Percentiles rank a stretch among this genome's conserved stretches.
phyloP scores from a whole-genome alignment of 1,140 invertebrate species.

The Eriocheir sinensis region DNA sequence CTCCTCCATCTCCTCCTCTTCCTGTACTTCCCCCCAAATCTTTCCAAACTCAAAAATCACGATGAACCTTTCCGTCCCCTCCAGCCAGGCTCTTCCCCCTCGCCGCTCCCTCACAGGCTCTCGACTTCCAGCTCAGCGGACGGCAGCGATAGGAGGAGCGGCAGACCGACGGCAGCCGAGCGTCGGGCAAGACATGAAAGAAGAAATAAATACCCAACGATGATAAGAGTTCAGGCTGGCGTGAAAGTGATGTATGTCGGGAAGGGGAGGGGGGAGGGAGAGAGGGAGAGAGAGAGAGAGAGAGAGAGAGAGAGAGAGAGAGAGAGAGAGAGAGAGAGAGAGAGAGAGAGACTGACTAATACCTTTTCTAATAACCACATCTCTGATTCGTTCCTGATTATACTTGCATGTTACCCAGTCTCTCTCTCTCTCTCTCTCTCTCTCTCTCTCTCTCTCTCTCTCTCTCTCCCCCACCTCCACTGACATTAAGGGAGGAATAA shows the following conservation, averaged over 20 bases:
- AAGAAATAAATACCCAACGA: constrained; percentile 9
- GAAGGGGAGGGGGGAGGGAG: constrained; percentile 7
- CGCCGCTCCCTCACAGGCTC: neutral
- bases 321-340: neutral
- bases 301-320: constrained; percentile 10
- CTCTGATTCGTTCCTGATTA: neutral
- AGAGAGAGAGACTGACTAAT: neutral
- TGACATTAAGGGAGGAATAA: neutral
- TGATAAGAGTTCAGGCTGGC: neutral
- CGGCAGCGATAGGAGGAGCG: neutral
- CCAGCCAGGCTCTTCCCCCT: neutral
- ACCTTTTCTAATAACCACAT: no score
- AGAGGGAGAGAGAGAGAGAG: constrained; percentile 21
- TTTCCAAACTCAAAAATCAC: neutral
- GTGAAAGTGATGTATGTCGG: constrained; percentile 9
- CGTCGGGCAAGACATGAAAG: constrained; percentile 20
- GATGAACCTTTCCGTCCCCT: neutral
- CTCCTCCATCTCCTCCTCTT: no score
- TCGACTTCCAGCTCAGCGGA: neutral
- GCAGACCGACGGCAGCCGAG: neutral
- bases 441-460: constrained; percentile 22
- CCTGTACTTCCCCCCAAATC: neutral
- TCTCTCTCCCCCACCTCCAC: neutral
- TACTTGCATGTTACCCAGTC: neutral
- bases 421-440: constrained; percentile 22